A percentile compares a stretch with the other conserved stretches of the same genome.
Evolutionary conservation across 2,888 invertebrate species (phyloP).

Genomic region (Hermaeophaga mercurialis): DNA sequence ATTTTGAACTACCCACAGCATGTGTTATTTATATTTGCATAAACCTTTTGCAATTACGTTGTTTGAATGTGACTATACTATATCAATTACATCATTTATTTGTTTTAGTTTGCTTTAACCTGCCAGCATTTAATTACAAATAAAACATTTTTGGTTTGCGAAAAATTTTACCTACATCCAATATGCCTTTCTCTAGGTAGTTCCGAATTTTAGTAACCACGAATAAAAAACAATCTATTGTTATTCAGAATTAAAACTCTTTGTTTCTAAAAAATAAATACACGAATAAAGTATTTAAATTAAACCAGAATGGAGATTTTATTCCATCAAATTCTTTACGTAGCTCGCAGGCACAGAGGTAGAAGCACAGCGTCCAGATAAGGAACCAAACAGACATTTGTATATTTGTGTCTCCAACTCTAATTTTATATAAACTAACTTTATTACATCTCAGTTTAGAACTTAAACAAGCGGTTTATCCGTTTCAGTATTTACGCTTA

Average conservation of each 20-base stretch:
- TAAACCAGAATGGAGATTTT: conserved; percentile 29
- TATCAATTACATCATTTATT: no score
- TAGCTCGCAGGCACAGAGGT: conserved; percentile 19
- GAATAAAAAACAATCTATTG: background rate
- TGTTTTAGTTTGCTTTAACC: no score
- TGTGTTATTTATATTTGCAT: no score
- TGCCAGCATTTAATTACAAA: conserved; percentile 11
- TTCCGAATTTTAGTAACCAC: conserved; percentile 2
- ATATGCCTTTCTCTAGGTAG: background rate
- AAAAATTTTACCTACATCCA: conserved; percentile 1
- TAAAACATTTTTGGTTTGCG: conserved; percentile 5
- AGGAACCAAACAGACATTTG: no score
- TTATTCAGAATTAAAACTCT: conserved; percentile 14
- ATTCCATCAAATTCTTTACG: conserved; percentile 32
- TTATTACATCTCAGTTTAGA: no score
- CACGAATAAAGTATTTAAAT: conserved; percentile 28
- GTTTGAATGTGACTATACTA: no score
- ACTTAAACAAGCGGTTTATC: no score
- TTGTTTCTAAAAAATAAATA: conserved; percentile 12
- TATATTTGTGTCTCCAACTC: no score
- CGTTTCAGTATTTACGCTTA: no score
- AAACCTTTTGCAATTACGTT: no score
- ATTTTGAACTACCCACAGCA: no score
- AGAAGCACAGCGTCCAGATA: background rate
- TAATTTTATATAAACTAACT: no score